A percentile compares a stretch with the other conserved stretches of the same genome.
Evolutionary conservation across 2,797 vertebrate genomes (phyloP).

Genomic region (Triplophysa yarkandensis): DNA sequence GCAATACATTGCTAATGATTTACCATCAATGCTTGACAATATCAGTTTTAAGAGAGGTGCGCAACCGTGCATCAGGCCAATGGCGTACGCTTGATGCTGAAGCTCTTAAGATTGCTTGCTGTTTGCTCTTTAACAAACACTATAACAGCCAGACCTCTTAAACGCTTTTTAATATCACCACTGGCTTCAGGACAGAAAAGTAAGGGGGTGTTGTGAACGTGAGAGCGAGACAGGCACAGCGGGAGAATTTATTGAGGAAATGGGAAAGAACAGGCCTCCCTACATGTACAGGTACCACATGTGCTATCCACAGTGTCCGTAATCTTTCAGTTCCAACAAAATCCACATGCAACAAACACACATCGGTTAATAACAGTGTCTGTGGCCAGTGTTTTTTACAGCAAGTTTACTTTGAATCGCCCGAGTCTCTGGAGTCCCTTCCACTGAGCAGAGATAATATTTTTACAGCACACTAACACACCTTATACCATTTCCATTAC

Average conservation of each 20-base stretch:
- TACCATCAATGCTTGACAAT: not conserved
- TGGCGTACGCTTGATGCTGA: not conserved
- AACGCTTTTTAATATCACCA: conserved; percentile 73
- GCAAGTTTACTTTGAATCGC: conserved; percentile 7
- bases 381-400: not conserved
- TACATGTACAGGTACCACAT: not conserved
- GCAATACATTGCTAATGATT: not conserved
- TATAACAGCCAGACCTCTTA: conserved; percentile 67
- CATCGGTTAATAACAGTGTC: not conserved
- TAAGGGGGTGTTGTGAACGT: not conserved
- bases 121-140: conserved; percentile 58
- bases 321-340: not conserved
- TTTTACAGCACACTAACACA: conserved; percentile 9
- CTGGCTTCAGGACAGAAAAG: conserved; percentile 62
- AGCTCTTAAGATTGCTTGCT: conserved; percentile 48
- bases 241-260: not conserved
- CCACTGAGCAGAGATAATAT: conserved; percentile 5
- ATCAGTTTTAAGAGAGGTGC: not conserved
- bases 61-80: not conserved
- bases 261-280: not conserved
- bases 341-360: not conserved
- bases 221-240: not conserved
- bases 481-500: not conserved
- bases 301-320: not conserved
- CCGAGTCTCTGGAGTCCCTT: conserved; percentile 9